A percentile compares a stretch with the other conserved stretches of the same genome.
Evolutionary conservation across 2,888 invertebrate species (phyloP).

Genomic region (Pachydiplax longipennis): DNA sequence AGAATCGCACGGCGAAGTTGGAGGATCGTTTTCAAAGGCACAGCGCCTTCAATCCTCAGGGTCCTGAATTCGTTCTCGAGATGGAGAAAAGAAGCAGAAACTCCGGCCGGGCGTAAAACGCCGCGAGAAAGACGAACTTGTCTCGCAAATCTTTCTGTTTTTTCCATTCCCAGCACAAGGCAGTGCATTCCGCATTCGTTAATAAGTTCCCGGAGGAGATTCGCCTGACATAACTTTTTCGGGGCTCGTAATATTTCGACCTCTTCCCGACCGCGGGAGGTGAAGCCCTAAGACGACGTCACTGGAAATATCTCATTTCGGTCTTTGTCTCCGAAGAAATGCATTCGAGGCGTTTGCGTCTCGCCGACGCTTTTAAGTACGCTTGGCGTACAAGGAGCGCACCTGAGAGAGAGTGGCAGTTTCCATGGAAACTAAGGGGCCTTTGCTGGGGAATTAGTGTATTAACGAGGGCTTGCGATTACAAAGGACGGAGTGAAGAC

Average conservation of each 20-base stretch:
- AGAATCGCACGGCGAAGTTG: not conserved
- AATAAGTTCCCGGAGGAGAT: constrained; percentile 22
- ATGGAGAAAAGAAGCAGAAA: not conserved
- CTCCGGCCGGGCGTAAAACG: not conserved
- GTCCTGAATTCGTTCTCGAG: not conserved
- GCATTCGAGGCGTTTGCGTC: not conserved
- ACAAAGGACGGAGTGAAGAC: not conserved
- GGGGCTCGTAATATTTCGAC: not conserved
- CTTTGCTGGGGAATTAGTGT: not conserved
- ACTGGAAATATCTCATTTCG: not conserved
- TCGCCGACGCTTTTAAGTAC: not conserved
- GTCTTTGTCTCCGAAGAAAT: not conserved
- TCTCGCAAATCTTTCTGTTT: not conserved
- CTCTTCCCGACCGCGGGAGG: not conserved
- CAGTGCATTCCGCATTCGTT: not conserved
- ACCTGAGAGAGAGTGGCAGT: constrained; percentile 14
- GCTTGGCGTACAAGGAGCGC: not conserved
- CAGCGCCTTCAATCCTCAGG: not conserved
- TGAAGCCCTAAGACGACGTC: not conserved
- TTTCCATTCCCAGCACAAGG: not conserved
- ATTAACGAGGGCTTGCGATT: constrained; percentile 30
- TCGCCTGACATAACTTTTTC: not conserved
- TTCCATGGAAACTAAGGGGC: not conserved
- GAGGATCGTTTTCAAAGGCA: not conserved
- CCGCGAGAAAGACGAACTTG: not conserved